A percentile compares a stretch with the other conserved stretches of the same genome.
Conservation (phyloP, 2,797 vertebrate species). For the Adrianichthys oophorus region DNA sequence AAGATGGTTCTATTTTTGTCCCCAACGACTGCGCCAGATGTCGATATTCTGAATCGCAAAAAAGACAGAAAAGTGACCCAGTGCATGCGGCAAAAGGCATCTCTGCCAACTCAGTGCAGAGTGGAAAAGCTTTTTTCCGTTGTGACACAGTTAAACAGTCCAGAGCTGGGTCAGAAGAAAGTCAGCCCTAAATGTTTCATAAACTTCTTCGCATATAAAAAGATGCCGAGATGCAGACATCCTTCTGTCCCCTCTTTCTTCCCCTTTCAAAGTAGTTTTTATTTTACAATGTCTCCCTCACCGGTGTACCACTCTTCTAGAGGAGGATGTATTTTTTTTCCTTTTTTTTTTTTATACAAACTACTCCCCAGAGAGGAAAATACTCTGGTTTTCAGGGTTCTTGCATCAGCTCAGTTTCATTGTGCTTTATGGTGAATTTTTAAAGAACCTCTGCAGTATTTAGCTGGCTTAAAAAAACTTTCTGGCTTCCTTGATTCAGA, state of each 20-base stretch:
- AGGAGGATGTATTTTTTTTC: slow-evolving; percentile 2
- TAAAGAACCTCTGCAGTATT: slow-evolving; percentile 59
- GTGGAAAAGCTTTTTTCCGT: slow-evolving; percentile 41
- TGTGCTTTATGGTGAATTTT: slow-evolving; percentile 65
- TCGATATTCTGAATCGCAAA: slow-evolving; percentile 5
- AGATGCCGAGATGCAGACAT: slow-evolving; percentile 28
- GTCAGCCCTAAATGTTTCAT: slow-evolving; percentile 55
- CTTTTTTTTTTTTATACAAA: slow-evolving; percentile 43
- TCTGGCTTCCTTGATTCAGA: slow-evolving; percentile 20
- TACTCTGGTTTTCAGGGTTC: slow-evolving; percentile 69
- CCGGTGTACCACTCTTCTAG: slow-evolving; percentile 45
- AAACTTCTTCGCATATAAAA: slow-evolving; percentile 50
- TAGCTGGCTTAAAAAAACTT: slow-evolving; percentile 33
- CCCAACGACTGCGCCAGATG: neutral
- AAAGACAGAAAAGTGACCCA: neutral
- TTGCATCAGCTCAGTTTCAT: slow-evolving; percentile 71
- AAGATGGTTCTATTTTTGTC: neutral
- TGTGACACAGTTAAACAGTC: slow-evolving; percentile 46
- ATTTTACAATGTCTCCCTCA: slow-evolving; percentile 35
- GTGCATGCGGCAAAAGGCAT: slow-evolving; percentile 4
- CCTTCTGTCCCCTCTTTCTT: slow-evolving; percentile 6
- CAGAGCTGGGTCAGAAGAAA: slow-evolving; percentile 41
- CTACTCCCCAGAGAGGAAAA: slow-evolving; percentile 65
- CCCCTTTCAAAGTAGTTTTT: slow-evolving; percentile 23
- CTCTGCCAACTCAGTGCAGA: slow-evolving; percentile 37